These are phyloP conservation scores for Drosophila triauraria DNA, from an alignment of 1,140 invertebrate genomes.

Conservation along the genomic window DNA sequence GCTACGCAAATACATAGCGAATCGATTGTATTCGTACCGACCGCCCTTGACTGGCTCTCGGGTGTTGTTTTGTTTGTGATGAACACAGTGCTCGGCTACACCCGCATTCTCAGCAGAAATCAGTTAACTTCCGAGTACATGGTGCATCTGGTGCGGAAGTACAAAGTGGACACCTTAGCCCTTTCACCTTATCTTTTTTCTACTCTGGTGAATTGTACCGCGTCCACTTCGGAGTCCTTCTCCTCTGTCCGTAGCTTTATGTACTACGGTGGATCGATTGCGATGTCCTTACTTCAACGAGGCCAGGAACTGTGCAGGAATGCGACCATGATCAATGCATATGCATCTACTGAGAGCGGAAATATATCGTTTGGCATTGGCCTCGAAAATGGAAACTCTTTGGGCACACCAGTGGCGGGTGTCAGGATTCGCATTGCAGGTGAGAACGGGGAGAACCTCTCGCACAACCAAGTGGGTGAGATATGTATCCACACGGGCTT, in stretches of 20 bases:
- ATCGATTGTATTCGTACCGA: background rate
- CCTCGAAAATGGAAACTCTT: constrained; percentile 17
- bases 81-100: constrained; percentile 41
- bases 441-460: constrained; percentile 17
- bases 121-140: constrained; percentile 49
- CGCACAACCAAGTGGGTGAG: constrained; percentile 80
- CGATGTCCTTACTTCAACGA: background rate
- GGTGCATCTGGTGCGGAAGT: constrained; percentile 52
- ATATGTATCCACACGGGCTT: constrained; percentile 71
- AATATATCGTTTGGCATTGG: constrained; percentile 40
- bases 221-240: constrained; percentile 30
- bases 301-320: background rate
- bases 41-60: background rate
- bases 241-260: constrained; percentile 26
- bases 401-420: constrained; percentile 42
- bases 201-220: constrained; percentile 32
- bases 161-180: constrained; percentile 50
- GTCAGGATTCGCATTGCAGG: constrained; percentile 54
- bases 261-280: constrained; percentile 37
- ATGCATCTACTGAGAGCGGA: constrained; percentile 54
- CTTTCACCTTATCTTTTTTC: constrained; percentile 36
- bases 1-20: background rate
- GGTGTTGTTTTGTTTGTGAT: constrained; percentile 81
- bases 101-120: constrained; percentile 56
- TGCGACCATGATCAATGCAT: constrained; percentile 1